A percentile compares a stretch with the other conserved stretches of the same genome.
phyloP scores from a whole-genome alignment of 1,140 invertebrate species.

The Anastrepha obliqua region DNA sequence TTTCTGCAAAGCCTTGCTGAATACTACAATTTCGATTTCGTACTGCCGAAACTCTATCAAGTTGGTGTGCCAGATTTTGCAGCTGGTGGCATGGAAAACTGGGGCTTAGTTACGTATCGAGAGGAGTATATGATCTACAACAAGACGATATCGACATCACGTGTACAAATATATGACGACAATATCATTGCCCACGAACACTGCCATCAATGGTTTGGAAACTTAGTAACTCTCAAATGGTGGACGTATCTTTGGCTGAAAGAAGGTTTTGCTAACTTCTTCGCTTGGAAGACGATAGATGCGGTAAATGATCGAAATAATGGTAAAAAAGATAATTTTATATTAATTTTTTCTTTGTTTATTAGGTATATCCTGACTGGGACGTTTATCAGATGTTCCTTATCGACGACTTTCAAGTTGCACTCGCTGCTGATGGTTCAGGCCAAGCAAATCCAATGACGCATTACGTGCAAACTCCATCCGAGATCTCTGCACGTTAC shows the following conservation, averaged over 20 bases:
- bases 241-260: slow-evolving; percentile 80
- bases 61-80: slow-evolving; percentile 71
- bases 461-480: slow-evolving; percentile 81
- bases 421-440: slow-evolving; percentile 80
- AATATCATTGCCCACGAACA: slow-evolving; percentile 80
- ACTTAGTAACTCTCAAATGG: slow-evolving; percentile 79
- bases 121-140: slow-evolving; percentile 70
- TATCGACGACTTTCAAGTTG: slow-evolving; percentile 80
- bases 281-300: slow-evolving; percentile 51
- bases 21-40: slow-evolving; percentile 65
- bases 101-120: slow-evolving; percentile 71
- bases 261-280: slow-evolving; percentile 77
- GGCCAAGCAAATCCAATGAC: slow-evolving; percentile 83
- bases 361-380: slow-evolving; percentile 80
- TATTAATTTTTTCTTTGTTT: background rate
- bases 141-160: slow-evolving; percentile 64
- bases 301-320: slow-evolving; percentile 29
- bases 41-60: slow-evolving; percentile 70
- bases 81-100: slow-evolving; percentile 73
- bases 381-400: slow-evolving; percentile 88
- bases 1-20: slow-evolving; percentile 66
- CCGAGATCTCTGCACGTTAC: slow-evolving; percentile 78
- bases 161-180: slow-evolving; percentile 75
- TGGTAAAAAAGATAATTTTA: background rate
- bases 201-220: slow-evolving; percentile 81